Base-by-base conservation (phyloP, 2,113 vertebrate genomes). In the Psophia crepitans region DNA sequence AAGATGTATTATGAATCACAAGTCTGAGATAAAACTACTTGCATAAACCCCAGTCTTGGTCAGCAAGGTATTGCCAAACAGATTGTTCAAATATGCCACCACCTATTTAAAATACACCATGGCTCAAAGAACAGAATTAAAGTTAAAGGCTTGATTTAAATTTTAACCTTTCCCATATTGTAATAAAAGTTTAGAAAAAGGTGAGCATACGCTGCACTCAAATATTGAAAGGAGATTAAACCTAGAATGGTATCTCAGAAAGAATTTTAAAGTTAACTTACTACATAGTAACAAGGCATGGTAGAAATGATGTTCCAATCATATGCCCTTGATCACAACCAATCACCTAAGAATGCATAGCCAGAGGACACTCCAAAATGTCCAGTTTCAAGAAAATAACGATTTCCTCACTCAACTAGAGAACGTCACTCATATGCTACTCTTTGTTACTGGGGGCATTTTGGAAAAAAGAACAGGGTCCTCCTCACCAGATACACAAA, bases 1-100 rank as follows among this genome's bases (percentile, higher is more conserved):
- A 82, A 95, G 51, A 69, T 89, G 90, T 61, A 96, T 93, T 93
- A 96, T 79, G 78, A 96, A 88, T 83, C 81, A 94, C 91, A 95
- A 83, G 83, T 85, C 49, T 73, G 61, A 89, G 54, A 44, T 76
- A 94, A 95, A 78, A 66, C 28, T 43, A 41, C 83, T 76, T 76
- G 44, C 84, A 95, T 69, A 82, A 87, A 87, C 66, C 57, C 82
- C 61, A 48, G 33, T 30, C 61, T 66, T 76, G 63, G 77, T 89
- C 73, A 94, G 74, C 53, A 89, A 93, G 41, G 73, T 77, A 74
- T 54, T 73, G n/a, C 57, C 84, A 68, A 92, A 79, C 14, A 70
- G 21, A 64, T 9, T 60, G 65, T 61, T 77, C 57, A 79, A 91
- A 95, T 39, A 51, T n/a, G 74, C 39, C 23, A 43, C 18, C 68